Conservation (phyloP, 1,140 invertebrate genomes). For the Scaptomyza hsui region DNA sequence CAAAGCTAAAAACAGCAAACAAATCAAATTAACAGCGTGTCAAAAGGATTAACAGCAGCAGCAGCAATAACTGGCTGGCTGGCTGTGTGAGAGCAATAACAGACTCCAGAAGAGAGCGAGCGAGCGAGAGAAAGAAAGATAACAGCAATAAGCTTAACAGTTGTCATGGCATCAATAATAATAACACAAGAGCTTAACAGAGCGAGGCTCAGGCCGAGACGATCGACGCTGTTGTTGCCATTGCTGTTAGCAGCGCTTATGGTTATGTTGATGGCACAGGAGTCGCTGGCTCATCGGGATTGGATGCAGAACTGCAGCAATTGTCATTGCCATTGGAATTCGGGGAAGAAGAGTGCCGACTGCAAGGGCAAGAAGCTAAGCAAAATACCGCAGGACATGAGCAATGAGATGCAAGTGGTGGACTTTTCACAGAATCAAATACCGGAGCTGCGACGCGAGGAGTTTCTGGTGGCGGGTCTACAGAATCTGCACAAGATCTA, state of each 20-base stretch:
- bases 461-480: constrained; percentile 89
- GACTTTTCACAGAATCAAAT: constrained; percentile 91
- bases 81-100: not conserved
- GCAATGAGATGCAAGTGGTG: constrained; percentile 90
- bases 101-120: constrained; percentile 15
- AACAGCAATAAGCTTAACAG: not conserved
- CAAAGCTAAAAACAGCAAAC: constrained; percentile 11
- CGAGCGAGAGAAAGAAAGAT: constrained; percentile 6
- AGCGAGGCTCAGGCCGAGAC: not conserved
- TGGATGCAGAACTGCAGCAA: constrained; percentile 86
- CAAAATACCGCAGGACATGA: constrained; percentile 89
- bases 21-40: constrained; percentile 62
- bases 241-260: constrained; percentile 10
- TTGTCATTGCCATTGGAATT: constrained; percentile 92
- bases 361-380: constrained; percentile 88
- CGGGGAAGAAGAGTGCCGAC: constrained; percentile 92
- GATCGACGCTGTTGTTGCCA: constrained; percentile 10
- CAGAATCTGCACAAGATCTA: constrained; percentile 92
- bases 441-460: constrained; percentile 86
- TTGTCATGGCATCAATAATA: not conserved
- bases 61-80: not conserved
- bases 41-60: constrained; percentile 53
- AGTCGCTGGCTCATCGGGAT: constrained; percentile 77
- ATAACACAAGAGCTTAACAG: not conserved
- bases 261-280: constrained; percentile 24